Evolutionary conservation across 2,113 vertebrate genomes (phyloP), one percentile per base, ranked within the genome.

Genomic region (Chaenogobius annularis): DNA sequence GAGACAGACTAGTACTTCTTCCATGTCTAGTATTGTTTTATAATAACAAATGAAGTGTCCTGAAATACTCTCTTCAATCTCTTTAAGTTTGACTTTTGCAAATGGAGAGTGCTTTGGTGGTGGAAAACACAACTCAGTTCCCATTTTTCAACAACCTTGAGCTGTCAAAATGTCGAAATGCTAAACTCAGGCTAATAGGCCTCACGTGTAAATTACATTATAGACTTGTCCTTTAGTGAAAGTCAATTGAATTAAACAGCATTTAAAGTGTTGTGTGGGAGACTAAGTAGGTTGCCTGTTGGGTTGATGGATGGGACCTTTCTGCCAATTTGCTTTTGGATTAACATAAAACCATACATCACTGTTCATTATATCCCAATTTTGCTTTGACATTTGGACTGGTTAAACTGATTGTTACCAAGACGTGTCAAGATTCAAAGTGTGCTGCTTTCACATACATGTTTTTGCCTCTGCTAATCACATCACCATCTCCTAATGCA

Each of bases 291-390:
- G 89, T 94, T 89, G 79, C 67, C 85, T 87, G 88, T 78, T 84
- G 69, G 85, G 72, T 87, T 92, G 90, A 94, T 93, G 90, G 90
- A 94, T 92, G 91, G 78, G 89, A 77, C 83, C 87, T 90, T 85
- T 85, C 85, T 87, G 74, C 89, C 80, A 90, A 87, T 15, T 82
- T 76, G 48, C 64, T 70, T 83, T 73, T 85, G 72, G 89, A 92
- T 87, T 68, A 65, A 91, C 72, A 84, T 67, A 66, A 78, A 83
- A 73, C 85, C 90, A 95, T 96, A 89, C 93, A 95, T 96, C 93
- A 96, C 94, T 92, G 92, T 87, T 93, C 93, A 96, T 95, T 95
- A 95, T 11, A 92, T 72, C 75, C 89, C 85, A 64, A 81, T 87
- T 86, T 80, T 59, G 76, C 90, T 90, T 91, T 66, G 82, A 93